Conservation (phyloP, 2,888 invertebrate genomes). For the Epirrhoe alternata region DNA sequence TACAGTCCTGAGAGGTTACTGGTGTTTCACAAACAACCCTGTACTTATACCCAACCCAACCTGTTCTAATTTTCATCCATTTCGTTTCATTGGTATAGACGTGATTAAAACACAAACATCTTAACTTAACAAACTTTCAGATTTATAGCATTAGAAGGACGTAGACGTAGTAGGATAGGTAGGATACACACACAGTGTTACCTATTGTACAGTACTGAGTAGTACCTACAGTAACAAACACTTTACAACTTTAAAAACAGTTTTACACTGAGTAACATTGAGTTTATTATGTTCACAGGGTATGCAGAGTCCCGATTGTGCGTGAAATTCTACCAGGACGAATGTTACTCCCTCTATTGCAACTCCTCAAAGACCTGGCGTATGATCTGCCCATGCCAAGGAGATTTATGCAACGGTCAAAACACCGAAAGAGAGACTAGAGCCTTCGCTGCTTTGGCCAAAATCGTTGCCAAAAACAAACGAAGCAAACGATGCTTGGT, state of each 20-base stretch:
- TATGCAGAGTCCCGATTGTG: constrained; percentile 74
- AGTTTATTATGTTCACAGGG: constrained; percentile 54
- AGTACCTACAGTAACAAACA: no score
- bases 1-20: no score
- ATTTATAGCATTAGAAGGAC: no score
- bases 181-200: no score
- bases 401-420: constrained; percentile 75
- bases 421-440: constrained; percentile 67
- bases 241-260: not conserved
- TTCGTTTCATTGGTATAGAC: no score
- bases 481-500: constrained; percentile 49
- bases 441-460: constrained; percentile 64
- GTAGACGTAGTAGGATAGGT: no score
- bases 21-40: no score
- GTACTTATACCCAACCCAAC: no score
- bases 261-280: not conserved
- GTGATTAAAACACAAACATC: no score
- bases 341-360: constrained; percentile 75
- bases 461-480: constrained; percentile 51
- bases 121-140: no score
- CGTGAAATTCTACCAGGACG: constrained; percentile 77
- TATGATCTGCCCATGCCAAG: constrained; percentile 76
- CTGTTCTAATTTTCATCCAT: no score
- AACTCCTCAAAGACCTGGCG: constrained; percentile 74
- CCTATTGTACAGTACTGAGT: no score